Percentiles rank a stretch among this genome's conserved stretches.
Conservation (phyloP, 2,888 invertebrate species). For the Malthinus seriepunctatus region DNA sequence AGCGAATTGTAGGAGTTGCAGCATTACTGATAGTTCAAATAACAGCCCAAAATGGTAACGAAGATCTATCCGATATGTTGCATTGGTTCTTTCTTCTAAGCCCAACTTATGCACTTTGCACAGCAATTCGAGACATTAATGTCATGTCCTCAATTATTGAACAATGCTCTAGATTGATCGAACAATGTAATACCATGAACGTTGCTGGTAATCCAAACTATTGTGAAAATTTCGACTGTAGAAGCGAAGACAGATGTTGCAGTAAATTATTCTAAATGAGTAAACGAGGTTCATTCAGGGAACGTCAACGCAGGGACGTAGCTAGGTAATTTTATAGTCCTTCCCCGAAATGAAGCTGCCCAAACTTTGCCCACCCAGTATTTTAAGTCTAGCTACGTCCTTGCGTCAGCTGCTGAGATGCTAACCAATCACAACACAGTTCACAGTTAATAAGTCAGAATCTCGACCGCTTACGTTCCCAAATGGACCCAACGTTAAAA, state of each 20-base stretch:
- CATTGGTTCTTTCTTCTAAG: conserved; percentile 70
- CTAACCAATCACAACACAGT: no score
- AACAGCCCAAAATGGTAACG: conserved; percentile 59
- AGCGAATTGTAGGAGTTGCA: conserved; percentile 64
- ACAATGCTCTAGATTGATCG: conserved; percentile 19
- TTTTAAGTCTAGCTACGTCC: no score
- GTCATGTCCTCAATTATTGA: conserved; percentile 19
- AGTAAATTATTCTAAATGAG: conserved; percentile 52
- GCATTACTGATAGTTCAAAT: conserved; percentile 72
- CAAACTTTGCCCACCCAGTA: no score
- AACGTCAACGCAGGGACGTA: no score
- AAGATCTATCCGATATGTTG: conserved; percentile 61
- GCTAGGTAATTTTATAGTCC: no score
- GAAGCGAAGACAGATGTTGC: conserved; percentile 26
- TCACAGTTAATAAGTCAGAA: no score
- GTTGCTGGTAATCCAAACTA: conserved; percentile 22
- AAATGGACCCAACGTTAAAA: no score
- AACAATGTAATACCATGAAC: conserved; percentile 27
- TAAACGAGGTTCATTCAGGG: no score
- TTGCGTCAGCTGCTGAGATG: no score
- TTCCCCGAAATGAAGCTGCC: no score
- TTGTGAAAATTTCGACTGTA: conserved; percentile 45
- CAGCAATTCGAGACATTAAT: conserved; percentile 51
- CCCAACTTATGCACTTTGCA: conserved; percentile 69
- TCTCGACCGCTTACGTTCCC: no score